These are phyloP conservation scores for Drosophila serrata DNA, from an alignment of 1,140 invertebrate genomes.

Conservation along the genomic window DNA sequence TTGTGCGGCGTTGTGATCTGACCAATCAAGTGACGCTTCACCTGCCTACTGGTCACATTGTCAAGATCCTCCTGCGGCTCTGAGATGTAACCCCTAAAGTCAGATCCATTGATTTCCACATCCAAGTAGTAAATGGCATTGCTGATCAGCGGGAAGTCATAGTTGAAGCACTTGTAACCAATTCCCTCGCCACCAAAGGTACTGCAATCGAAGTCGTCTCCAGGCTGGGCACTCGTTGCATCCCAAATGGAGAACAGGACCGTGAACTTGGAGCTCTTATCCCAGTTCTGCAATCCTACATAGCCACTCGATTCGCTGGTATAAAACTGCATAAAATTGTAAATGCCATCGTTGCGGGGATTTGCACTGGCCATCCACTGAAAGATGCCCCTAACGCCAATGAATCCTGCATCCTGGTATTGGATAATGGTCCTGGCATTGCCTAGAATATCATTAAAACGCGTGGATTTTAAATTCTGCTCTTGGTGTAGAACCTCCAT, in stretches of 20 bases:
- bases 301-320: constrained; percentile 37
- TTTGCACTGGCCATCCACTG: constrained; percentile 39
- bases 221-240: constrained; percentile 8
- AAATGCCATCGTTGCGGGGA: constrained; percentile 37
- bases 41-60: constrained; percentile 1
- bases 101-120: constrained; percentile 33
- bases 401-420: constrained; percentile 27
- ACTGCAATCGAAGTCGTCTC: constrained; percentile 21
- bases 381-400: constrained; percentile 24
- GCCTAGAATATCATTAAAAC: constrained; percentile 36
- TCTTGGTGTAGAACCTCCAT: constrained; percentile 25
- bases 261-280: constrained; percentile 37
- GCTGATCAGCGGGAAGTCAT: constrained; percentile 30
- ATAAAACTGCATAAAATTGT: constrained; percentile 41
- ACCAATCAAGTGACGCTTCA: constrained; percentile 26
- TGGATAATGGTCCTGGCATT: constrained; percentile 25
- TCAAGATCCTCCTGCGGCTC: constrained; percentile 38
- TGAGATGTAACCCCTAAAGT: constrained; percentile 37
- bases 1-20: constrained; percentile 22
- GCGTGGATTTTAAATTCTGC: not conserved
- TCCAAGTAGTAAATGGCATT: constrained; percentile 50
- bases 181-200: constrained; percentile 42
- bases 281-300: constrained; percentile 36
- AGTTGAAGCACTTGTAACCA: constrained; percentile 39
- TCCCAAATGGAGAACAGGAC: constrained; percentile 45